Evolutionary conservation across 2,888 invertebrate species (phyloP).

Genomic region (Diploptera punctata): DNA sequence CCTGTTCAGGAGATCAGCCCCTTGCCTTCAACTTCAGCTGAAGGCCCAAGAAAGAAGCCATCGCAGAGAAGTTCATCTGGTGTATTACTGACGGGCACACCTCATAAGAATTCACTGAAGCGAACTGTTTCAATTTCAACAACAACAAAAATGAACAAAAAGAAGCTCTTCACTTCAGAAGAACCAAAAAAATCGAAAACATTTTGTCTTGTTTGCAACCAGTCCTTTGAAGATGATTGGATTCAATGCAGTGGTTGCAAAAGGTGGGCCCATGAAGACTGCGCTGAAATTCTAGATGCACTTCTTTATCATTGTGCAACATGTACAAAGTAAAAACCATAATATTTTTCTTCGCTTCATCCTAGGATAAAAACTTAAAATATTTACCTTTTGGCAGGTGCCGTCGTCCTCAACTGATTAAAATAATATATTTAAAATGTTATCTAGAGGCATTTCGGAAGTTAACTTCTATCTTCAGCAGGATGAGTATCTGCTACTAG

Average conservation of each 20-base stretch:
- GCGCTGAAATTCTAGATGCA: background rate
- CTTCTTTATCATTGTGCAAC: background rate
- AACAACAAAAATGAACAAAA: background rate
- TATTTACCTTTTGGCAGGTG: too few relatives aligned
- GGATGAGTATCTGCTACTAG: too few relatives aligned
- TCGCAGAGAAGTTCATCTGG: background rate
- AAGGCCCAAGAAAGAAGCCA: background rate
- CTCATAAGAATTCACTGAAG: conserved; percentile 3
- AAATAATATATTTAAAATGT: too few relatives aligned
- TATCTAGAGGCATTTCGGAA: too few relatives aligned
- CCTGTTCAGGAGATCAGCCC: background rate
- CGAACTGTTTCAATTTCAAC: background rate
- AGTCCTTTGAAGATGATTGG: background rate
- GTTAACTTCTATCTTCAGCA: too few relatives aligned
- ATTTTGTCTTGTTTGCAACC: background rate
- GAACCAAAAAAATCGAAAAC: background rate
- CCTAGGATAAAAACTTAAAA: too few relatives aligned
- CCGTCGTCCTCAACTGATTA: too few relatives aligned
- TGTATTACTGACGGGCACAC: conserved; percentile 4
- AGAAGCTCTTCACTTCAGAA: background rate
- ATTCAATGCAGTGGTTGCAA: background rate
- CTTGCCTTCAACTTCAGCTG: background rate
- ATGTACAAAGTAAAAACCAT: too few relatives aligned
- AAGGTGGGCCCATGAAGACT: background rate
- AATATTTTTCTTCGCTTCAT: too few relatives aligned